Conservation (phyloP, 2,797 vertebrate species). For the Rhodeus uyekii region DNA sequence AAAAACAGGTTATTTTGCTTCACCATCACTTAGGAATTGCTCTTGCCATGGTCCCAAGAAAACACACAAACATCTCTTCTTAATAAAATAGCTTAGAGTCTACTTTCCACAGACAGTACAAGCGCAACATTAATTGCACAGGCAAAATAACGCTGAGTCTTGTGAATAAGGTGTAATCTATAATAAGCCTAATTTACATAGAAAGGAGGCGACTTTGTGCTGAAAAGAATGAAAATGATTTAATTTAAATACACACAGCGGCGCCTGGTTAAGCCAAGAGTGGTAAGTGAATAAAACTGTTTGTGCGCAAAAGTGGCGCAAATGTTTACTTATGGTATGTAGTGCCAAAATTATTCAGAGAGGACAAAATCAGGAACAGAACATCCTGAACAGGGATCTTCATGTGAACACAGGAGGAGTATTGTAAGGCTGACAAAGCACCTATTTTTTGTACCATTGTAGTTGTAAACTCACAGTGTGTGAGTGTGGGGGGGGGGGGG, state of each 20-base stretch:
- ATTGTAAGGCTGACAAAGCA: constrained; percentile 7
- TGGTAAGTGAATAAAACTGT: neutral
- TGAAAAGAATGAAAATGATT: constrained; percentile 28
- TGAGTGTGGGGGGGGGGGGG: too few relatives aligned
- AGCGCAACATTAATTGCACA: constrained; percentile 17
- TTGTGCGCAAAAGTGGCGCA: neutral
- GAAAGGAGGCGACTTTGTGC: constrained; percentile 26
- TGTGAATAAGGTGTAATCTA: constrained; percentile 34
- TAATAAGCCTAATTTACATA: constrained; percentile 37
- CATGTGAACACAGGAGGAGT: neutral
- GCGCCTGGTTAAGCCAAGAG: neutral
- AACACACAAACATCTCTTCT: neutral
- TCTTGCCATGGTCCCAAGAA: neutral
- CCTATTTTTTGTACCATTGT: neutral
- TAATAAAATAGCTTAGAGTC: constrained; percentile 2
- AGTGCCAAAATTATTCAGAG: neutral
- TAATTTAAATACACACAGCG: constrained; percentile 16
- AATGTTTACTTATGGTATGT: neutral
- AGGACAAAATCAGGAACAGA: constrained; percentile 3
- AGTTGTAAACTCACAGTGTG: neutral
- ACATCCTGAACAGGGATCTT: neutral
- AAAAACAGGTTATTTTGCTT: neutral
- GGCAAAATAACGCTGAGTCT: constrained; percentile 21
- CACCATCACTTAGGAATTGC: constrained; percentile 5
- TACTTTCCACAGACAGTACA: neutral